Base-by-base conservation (phyloP, 2,888 invertebrate species). In the Tineola bisselliella region DNA sequence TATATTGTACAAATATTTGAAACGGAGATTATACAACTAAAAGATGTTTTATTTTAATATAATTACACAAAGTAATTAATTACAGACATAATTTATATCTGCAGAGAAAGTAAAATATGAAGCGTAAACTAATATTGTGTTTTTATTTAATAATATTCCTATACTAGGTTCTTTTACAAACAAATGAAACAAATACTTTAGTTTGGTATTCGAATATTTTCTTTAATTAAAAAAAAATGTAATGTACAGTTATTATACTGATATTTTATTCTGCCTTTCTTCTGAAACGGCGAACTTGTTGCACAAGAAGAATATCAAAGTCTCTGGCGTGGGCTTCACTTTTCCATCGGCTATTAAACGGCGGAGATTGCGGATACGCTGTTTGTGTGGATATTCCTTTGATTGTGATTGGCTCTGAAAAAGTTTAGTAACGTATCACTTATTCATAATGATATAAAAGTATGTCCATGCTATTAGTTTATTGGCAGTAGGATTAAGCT, bases 371-470 rank as follows among this genome's bases (percentile, higher is more conserved):
- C 89, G 83, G 62, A 90, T 84, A 67, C 90, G 89, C 71, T 90
- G 89, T 77, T 89, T 89, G 76, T 90, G 90, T 18, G 90, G 90
- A 69, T 89, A 88, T 74, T 90, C 90, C 38, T 59, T 65, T 4
- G 65, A 62, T 60, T 63, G 66, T 19, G 65, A n/a, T 52, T 10
- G 15, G 38, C 10, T 38, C 38, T 38, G 38, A 3, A 38, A 38
- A 38, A 6, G 6, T 25, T 25, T 25, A 6, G 25, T 25, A 25
- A 4, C 25, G 25, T 25, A 25, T 25, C 25, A 25, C 25, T 4
- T 25, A 25, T 25, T 25, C n/a, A n/a, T n/a, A 25, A 25, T 25
- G 25, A 25, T 25, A 25, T 25, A 25, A 25, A 25, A 4, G 6
- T 4, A 25, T 25, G 25, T 25, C n/a, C 25, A 25, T 25, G 25